Conservation (phyloP, 2,797 vertebrate species). For the Malacoraja senta region DNA sequence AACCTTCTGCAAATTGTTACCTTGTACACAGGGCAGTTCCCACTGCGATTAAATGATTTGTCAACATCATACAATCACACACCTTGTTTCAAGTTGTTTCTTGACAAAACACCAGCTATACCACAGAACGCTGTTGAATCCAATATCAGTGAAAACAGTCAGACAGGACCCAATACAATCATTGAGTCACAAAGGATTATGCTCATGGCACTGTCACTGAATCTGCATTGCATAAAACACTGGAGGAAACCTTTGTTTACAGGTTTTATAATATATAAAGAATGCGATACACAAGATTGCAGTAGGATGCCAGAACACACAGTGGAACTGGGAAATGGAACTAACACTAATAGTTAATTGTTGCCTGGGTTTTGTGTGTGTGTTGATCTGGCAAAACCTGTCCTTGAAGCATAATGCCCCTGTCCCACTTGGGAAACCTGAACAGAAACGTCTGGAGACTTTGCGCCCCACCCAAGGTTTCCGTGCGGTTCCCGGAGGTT, state of each 20-base stretch:
- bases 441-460: too few species aligned
- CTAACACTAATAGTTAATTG: too few species aligned
- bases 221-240: neutral
- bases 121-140: neutral
- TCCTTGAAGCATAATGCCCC: too few species aligned
- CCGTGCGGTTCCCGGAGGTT: too few species aligned
- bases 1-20: neutral
- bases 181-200: neutral
- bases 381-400: too few species aligned
- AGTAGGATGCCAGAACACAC: neutral
- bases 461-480: too few species aligned
- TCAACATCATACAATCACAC: neutral
- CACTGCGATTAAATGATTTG: neutral
- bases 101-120: neutral
- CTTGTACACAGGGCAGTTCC: conserved; percentile 1
- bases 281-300: neutral
- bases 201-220: neutral
- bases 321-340: neutral
- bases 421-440: too few species aligned
- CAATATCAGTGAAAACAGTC: neutral
- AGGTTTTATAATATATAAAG: neutral
- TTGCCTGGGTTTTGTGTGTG: too few species aligned
- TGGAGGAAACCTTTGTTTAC: neutral
- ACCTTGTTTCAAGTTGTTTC: neutral
- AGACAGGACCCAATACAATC: neutral